A percentile compares a stretch with the other conserved stretches of the same genome.
Evolutionary conservation across 2,113 vertebrate genomes (phyloP).

Genomic region (Myanophis thanlyinensis): DNA sequence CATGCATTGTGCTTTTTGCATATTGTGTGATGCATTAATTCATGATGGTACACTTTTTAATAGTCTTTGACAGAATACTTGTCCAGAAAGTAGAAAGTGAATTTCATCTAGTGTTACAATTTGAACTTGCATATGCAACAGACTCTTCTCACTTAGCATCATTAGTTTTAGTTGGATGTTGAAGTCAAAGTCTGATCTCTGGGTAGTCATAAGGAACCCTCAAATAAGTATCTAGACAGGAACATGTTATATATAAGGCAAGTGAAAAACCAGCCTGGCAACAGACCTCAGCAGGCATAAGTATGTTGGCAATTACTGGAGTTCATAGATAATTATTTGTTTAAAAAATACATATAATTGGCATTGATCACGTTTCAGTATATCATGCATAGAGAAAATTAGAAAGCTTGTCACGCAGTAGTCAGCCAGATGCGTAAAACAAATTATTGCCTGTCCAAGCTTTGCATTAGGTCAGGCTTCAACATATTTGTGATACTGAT

Average conservation of each 20-base stretch:
- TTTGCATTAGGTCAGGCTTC: not conserved
- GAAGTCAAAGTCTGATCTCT: not conserved
- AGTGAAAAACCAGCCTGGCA: not conserved
- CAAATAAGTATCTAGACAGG: not conserved
- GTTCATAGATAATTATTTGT: not conserved
- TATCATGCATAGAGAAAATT: not conserved
- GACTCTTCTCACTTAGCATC: not conserved
- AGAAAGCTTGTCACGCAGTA: not conserved
- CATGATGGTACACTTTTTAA: not conserved
- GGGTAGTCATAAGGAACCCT: not conserved
- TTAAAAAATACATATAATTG: not conserved
- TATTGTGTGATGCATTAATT: not conserved
- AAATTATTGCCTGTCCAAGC: not conserved
- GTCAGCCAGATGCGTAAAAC: not conserved
- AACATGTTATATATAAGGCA: not conserved
- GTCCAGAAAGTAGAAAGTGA: not conserved
- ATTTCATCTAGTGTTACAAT: not conserved
- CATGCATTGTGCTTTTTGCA: not conserved
- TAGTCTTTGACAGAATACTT: not conserved
- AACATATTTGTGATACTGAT: not conserved
- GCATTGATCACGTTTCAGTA: not conserved
- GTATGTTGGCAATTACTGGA: not conserved
- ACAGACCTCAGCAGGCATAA: not conserved
- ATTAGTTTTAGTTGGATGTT: not conserved
- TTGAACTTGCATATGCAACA: not conserved